Evolutionary conservation across 2,797 vertebrate genomes (phyloP).

Genomic region (Arnoldichthys spilopterus): DNA sequence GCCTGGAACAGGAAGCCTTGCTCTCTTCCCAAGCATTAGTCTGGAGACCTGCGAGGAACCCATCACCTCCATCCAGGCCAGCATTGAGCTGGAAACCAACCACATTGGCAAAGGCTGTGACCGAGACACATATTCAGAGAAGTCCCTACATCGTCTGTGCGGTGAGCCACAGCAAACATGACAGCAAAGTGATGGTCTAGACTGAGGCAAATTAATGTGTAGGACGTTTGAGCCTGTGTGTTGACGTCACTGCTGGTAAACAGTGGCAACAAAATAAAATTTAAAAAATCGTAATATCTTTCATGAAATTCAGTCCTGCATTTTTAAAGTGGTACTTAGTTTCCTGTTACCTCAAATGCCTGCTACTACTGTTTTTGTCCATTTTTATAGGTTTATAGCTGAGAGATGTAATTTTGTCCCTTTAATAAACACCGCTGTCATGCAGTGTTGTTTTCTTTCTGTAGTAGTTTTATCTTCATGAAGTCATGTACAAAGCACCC

Average conservation of each 20-base stretch:
- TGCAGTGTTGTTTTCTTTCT: not conserved
- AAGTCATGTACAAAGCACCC: too few species aligned
- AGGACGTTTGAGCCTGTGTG: not conserved
- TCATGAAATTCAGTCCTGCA: too few species aligned
- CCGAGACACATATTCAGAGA: slow-evolving; percentile 96
- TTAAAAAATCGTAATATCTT: too few species aligned
- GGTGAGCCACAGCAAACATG: slow-evolving; percentile 74
- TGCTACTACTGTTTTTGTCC: not conserved
- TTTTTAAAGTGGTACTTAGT: too few species aligned
- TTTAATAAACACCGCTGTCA: not conserved
- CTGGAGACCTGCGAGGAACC: slow-evolving; percentile 94
- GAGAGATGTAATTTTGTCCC: too few species aligned
- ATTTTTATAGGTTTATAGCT: not conserved
- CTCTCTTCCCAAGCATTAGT: slow-evolving; percentile 90
- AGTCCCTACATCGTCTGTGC: slow-evolving; percentile 95
- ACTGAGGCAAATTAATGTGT: not conserved
- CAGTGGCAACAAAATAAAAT: not conserved
- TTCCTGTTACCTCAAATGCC: not conserved
- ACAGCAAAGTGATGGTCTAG: not conserved
- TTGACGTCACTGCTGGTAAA: not conserved
- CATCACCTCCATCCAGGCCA: slow-evolving; percentile 87
- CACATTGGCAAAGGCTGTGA: slow-evolving; percentile 98
- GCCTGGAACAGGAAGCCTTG: slow-evolving; percentile 91
- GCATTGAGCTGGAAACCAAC: slow-evolving; percentile 90
- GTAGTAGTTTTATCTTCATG: not conserved